A percentile compares a stretch with the other conserved stretches of the same genome.
Conservation (phyloP, 1,140 invertebrate genomes). For the Triops cancriformis region DNA sequence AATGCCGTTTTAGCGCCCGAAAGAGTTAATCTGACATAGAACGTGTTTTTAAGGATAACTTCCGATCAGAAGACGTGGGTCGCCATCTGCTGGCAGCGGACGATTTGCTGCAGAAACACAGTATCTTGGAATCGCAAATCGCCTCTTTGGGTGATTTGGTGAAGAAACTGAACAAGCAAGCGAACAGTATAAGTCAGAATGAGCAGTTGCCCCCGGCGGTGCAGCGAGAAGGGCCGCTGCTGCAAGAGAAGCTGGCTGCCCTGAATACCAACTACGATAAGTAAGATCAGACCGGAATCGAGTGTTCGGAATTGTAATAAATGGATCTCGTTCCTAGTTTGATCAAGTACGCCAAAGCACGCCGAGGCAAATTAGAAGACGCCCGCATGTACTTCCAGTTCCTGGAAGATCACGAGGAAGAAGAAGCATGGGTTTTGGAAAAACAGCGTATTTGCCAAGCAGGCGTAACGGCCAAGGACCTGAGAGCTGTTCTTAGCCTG, state of each 20-base stretch:
- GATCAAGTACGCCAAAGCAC: slow-evolving; percentile 45
- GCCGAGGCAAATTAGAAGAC: slow-evolving; percentile 75
- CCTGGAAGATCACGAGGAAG: slow-evolving; percentile 83
- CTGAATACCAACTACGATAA: slow-evolving; percentile 63
- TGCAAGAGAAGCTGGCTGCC: slow-evolving; percentile 58
- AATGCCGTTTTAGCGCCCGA: slow-evolving; percentile 27
- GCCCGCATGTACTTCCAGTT: slow-evolving; percentile 91
- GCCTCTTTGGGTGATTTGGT: slow-evolving; percentile 69
- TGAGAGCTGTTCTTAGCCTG: slow-evolving; percentile 76
- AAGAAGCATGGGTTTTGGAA: slow-evolving; percentile 87
- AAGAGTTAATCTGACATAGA: too few relatives aligned
- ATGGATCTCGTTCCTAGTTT: slow-evolving; percentile 32
- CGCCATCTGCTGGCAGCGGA: slow-evolving; percentile 87
- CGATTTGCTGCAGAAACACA: slow-evolving; percentile 86
- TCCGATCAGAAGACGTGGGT: slow-evolving; percentile 79
- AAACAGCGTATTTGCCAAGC: slow-evolving; percentile 83
- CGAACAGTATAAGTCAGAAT: slow-evolving; percentile 36
- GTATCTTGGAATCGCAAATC: slow-evolving; percentile 80
- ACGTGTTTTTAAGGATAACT: slow-evolving; percentile 52
- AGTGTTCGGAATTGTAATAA: too few relatives aligned
- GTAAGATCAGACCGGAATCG: slow-evolving; percentile 38
- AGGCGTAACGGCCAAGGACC: slow-evolving; percentile 84
- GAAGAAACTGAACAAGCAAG: slow-evolving; percentile 62
- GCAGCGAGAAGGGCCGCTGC: slow-evolving; percentile 52
- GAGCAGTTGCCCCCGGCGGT: slow-evolving; percentile 43